Evolutionary conservation across 37 sponge, comb jelly and placozoan genomes (phyloP).

Genomic region (Spongilla lacustris): DNA sequence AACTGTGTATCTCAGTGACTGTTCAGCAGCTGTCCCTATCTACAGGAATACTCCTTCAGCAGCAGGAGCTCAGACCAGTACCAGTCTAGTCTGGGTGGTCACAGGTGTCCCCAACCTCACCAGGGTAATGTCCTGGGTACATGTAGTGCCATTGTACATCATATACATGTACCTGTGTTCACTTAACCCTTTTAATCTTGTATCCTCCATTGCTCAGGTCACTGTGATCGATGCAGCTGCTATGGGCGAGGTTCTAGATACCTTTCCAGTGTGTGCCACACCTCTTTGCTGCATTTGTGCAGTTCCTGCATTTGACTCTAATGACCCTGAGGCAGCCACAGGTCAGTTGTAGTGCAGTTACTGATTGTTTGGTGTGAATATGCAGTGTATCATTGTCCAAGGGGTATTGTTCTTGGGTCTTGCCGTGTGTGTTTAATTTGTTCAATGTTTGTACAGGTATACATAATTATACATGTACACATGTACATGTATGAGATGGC

Average conservation of each 20-base stretch:
- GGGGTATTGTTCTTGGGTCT: too few relatives aligned
- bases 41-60: slow-evolving; percentile 13
- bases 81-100: slow-evolving; percentile 82
- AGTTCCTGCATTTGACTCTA: slow-evolving; percentile 68
- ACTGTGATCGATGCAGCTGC: slow-evolving; percentile 84
- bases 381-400: neutral
- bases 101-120: slow-evolving; percentile 80
- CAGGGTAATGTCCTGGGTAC: slow-evolving; percentile 47
- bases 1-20: slow-evolving; percentile 57
- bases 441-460: too few relatives aligned
- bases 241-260: slow-evolving; percentile 83
- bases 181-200: too few relatives aligned
- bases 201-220: slow-evolving; percentile 40
- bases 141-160: too few relatives aligned
- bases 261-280: slow-evolving; percentile 81
- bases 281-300: slow-evolving; percentile 75
- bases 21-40: slow-evolving; percentile 37
- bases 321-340: slow-evolving; percentile 72
- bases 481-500: slow-evolving; percentile 1
- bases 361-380: neutral
- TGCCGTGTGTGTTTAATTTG: too few relatives aligned
- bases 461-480: neutral
- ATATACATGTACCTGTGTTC: too few relatives aligned
- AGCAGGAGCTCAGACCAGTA: slow-evolving; percentile 9
- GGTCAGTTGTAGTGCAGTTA: slow-evolving; percentile 40